These are phyloP conservation scores for Zaprionus lineosus DNA, from an alignment of 2,888 invertebrate genomes.

Conservation along the genomic window DNA sequence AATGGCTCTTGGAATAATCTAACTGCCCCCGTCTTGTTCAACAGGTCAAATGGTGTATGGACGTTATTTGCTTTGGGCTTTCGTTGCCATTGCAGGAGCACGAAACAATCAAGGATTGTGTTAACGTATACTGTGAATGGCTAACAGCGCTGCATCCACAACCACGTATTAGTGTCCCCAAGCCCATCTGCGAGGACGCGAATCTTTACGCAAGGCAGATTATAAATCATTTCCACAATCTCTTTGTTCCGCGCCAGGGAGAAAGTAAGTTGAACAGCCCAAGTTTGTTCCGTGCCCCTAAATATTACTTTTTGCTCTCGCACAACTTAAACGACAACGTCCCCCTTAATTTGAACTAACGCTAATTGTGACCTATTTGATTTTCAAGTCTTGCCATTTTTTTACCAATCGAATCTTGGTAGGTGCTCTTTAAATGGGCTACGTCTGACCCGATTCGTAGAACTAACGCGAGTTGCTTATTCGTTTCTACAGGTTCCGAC, in stretches of 20 bases:
- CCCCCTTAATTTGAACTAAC: too few relatives aligned
- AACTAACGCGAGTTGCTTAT: too few relatives aligned
- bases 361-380: constrained; percentile 65
- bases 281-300: too few relatives aligned
- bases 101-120: constrained; percentile 97
- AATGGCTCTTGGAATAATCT: background rate
- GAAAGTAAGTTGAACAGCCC: constrained; percentile 95
- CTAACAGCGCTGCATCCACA: constrained; percentile 92
- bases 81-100: constrained; percentile 95
- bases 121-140: constrained; percentile 98
- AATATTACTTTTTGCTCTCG: background rate
- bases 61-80: constrained; percentile 94
- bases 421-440: constrained; percentile 80
- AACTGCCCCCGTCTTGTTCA: background rate
- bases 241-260: constrained; percentile 96
- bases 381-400: constrained; percentile 94
- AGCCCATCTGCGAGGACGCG: constrained; percentile 93
- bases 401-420: constrained; percentile 92
- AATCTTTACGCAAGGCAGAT: constrained; percentile 95
- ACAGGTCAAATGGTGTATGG: constrained; percentile 94
- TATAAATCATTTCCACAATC: constrained; percentile 95
- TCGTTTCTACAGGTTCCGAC: constrained; percentile 90
- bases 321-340: too few relatives aligned
- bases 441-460: too few relatives aligned
- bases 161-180: constrained; percentile 94